Evolutionary conservation across 1,140 invertebrate genomes (phyloP), one percentile per base, ranked within the genome.

Genomic region (Eciton burchellii): DNA sequence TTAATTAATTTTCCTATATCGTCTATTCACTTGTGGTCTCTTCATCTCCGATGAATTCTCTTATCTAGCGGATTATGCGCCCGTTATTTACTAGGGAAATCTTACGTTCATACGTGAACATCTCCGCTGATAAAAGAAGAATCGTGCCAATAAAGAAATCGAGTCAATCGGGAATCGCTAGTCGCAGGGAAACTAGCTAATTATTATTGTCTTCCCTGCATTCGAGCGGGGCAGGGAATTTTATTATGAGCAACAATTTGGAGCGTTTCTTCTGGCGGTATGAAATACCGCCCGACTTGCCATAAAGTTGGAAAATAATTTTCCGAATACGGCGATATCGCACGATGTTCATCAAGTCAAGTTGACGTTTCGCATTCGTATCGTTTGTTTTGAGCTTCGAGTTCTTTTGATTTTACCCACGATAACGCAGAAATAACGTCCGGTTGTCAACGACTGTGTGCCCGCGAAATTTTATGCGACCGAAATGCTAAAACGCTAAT

Each of bases 381-480:
- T 35, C 47, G n/a, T 16, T 66, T 35, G 14, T 35, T 24, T 11
- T 4, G 21, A 65, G 4, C 14, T 14, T 11, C 26, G 24, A 62
- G 54, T 68, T 77, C 43, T 66, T 19, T 1, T 19, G 35, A 29
- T 45, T 29, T 47, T 19, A 19, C 19, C 1, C 16, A 9, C 29
- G n/a, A n/a, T n/a, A 35, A 19, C 49, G 47, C 62, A 49, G 49
- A 45, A 70, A 21, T 8, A 14, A n/a, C n/a, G 29, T 79, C 49
- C 49, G 63, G 24, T 49, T 35, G 19, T 59, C 29, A 29, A 24
- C 68, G 56, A n/a, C n/a, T n/a, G 29, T 73, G 56, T 73, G 59
- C 52, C 29, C 43, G 5, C 43, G 68, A 26, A 71, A 81, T 81
- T 81, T 65, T 52, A 54, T n/a, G 35, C 49, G 47, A 81, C 45